phyloP scores from a whole-genome alignment of 2,113 vertebrate genomes.

The Lontra canadensis region DNA sequence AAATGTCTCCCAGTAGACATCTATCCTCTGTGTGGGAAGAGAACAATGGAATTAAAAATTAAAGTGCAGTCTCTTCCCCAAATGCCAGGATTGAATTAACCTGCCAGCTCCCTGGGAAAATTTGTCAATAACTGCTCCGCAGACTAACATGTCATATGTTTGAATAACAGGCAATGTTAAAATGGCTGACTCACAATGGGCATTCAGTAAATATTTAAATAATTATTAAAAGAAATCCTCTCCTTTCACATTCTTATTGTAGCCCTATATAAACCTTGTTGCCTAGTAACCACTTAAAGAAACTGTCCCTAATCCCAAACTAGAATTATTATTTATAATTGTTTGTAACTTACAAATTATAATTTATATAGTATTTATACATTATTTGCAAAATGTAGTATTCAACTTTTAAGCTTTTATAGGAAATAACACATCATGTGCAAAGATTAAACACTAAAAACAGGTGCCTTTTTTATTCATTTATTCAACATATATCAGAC shows the following conservation, averaged over 20 bases:
- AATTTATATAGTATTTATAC: constrained; percentile 12
- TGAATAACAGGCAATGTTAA: constrained; percentile 41
- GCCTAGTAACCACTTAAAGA: constrained; percentile 15
- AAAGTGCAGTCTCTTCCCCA: background rate
- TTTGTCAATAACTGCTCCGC: background rate
- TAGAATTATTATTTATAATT: constrained; percentile 1
- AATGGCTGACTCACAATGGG: constrained; percentile 20
- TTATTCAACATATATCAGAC: background rate
- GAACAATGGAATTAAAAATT: background rate
- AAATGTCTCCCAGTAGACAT: constrained; percentile 16
- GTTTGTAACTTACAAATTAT: constrained; percentile 35
- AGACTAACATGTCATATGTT: background rate
- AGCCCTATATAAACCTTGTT: background rate
- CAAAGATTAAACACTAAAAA: background rate
- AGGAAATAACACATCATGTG: background rate
- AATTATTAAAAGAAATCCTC: constrained; percentile 56
- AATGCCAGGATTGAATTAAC: background rate
- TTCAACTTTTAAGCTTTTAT: constrained; percentile 10
- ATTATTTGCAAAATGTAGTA: background rate
- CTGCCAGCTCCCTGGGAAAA: background rate
- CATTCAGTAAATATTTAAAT: constrained; percentile 59
- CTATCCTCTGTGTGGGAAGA: background rate
- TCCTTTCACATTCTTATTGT: constrained; percentile 34
- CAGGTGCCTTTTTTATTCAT: background rate
- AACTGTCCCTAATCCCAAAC: background rate